Percentiles rank a stretch among this genome's conserved stretches.
Evolutionary conservation across 2,797 vertebrate genomes (phyloP).

Genomic region (Phoeniculus purpureus): DNA sequence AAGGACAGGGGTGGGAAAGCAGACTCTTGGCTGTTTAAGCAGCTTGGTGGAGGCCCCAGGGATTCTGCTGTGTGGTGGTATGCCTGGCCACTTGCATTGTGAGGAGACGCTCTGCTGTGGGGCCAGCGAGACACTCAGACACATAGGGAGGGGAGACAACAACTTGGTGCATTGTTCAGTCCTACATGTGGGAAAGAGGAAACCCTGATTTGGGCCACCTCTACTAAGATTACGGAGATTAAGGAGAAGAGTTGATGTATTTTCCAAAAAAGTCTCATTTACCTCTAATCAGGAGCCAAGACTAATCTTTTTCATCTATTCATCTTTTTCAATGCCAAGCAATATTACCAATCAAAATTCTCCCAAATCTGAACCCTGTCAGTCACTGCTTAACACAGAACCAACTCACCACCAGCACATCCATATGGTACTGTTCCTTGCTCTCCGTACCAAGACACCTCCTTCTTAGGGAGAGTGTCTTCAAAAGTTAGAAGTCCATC

Average conservation of each 20-base stretch:
- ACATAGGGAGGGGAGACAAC: background rate
- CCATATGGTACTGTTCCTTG: background rate
- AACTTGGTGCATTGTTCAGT: fast-evolving
- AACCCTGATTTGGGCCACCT: background rate
- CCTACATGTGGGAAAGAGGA: background rate
- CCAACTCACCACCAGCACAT: background rate
- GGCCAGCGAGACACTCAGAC: background rate
- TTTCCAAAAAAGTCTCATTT: background rate
- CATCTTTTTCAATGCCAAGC: background rate
- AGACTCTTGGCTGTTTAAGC: background rate
- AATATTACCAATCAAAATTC: background rate
- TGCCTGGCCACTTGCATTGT: fast-evolving
- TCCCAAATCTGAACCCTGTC: background rate
- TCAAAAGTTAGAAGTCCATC: background rate
- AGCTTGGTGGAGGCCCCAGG: background rate
- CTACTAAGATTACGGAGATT: background rate
- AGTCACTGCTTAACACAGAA: background rate
- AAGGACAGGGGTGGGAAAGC: background rate
- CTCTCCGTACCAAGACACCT: background rate
- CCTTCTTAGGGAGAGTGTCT: background rate
- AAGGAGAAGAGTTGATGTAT: background rate
- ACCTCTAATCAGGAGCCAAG: background rate
- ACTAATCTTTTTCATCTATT: fast-evolving
- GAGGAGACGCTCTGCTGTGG: fast-evolving
- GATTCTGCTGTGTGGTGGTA: fast-evolving